Evolutionary conservation across 2,113 vertebrate species (phyloP), one percentile per base, ranked within the genome.

Genomic region (Spea bombifrons): DNA sequence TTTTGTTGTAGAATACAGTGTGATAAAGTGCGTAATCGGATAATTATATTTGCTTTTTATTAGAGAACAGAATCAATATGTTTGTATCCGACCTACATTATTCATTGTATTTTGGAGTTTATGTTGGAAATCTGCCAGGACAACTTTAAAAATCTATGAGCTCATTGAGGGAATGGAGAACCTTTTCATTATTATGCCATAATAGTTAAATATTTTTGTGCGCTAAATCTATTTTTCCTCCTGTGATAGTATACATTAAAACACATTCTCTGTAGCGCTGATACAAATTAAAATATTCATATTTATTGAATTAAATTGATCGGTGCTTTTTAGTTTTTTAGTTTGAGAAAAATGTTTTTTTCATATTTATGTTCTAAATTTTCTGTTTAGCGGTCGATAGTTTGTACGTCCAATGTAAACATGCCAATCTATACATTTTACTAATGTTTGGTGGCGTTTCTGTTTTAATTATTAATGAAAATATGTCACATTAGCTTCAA

Each of bases 71-170:
- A 90, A 91, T 92, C 90, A 90, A 91, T 92, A 91, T 86, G 86
- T 90, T 92, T 90, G 90, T 90, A 90, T 89, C 83, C 65, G 76
- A 84, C 89, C 90, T 92, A 90, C 87, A 92, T 92, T 90, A 92
- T 91, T 93, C 85, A 92, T 91, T 87, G 89, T 89, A 89, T 89
- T 81, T 71, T 72, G 83, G 80, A 87, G 91, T 83, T 87, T 83
- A 84, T 80, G 73, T 66, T 78, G 67, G 63, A 89, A 89, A 46
- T 46, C 10, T 72, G 87, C 88, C 89, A 89, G 30, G 46, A 16
- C 43, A 65, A 63, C 57, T 49, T 74, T 48, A 64, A 50, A 66
- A 52, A 66, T 66, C 48, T 43, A 43, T 0, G 10, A 66, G 7
- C 12, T 5, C 5, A 75, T 43, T 43, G 16, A 17, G 15, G 50